phyloP scores from a whole-genome alignment of 2,113 vertebrate genomes.

The Hyla sarda region DNA sequence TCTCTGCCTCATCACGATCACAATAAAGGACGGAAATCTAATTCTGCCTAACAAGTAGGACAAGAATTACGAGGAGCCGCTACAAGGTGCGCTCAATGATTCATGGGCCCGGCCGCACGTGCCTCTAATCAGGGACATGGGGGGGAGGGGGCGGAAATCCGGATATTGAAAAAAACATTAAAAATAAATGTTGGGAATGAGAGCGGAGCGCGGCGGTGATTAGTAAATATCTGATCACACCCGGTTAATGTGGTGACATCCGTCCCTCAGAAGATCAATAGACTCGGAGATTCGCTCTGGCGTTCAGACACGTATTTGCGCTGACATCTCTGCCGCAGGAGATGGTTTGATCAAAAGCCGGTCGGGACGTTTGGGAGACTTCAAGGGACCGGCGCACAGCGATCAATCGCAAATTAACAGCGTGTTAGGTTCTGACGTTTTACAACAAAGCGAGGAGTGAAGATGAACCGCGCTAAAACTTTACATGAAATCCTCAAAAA shows the following conservation, averaged over 20 bases:
- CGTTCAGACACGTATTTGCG: not conserved
- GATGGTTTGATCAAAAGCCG: constrained; percentile 57
- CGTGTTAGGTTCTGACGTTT: constrained; percentile 42
- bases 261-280: not conserved
- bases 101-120: not conserved
- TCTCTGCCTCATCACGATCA: not conserved
- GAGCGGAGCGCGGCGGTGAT: not conserved
- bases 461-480: no score
- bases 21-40: constrained; percentile 7
- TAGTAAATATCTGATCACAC: accelerated
- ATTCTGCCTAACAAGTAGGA: constrained; percentile 12
- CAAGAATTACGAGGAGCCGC: not conserved
- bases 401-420: constrained; percentile 61
- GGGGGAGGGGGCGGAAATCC: not conserved
- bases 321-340: not conserved
- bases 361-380: constrained; percentile 44
- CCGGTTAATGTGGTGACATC: accelerated
- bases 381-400: constrained; percentile 45
- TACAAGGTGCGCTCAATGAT: not conserved
- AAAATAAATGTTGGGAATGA: not conserved
- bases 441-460: constrained; percentile 20
- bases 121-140: not conserved
- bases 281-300: not conserved
- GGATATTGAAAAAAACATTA: not conserved
- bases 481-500: no score